phyloP scores from a whole-genome alignment of 2,797 vertebrate genomes.

The Sciurus carolinensis region DNA sequence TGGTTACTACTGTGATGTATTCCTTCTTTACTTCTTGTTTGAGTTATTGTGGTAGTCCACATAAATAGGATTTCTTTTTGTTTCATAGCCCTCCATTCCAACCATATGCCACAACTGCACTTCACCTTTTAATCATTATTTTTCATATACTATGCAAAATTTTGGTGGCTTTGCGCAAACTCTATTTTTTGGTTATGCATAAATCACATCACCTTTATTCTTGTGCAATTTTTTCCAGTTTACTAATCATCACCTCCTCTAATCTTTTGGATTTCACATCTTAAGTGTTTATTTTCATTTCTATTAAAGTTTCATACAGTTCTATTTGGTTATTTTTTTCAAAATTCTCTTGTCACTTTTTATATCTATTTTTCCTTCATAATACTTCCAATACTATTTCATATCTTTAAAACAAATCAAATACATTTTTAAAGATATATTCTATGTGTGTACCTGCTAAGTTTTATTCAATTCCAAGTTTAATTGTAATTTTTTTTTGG shows the following conservation, averaged over 20 bases:
- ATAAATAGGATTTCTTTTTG: not conserved
- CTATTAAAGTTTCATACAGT: not conserved
- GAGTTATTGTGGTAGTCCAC: not conserved
- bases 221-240: not conserved
- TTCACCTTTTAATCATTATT: not conserved
- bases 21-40: not conserved
- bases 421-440: not conserved
- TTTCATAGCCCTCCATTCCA: not conserved
- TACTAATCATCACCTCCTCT: not conserved
- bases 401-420: not conserved
- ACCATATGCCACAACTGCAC: not conserved
- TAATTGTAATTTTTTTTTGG: not conserved
- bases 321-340: not conserved
- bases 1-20: accelerated
- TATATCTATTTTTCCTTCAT: not conserved
- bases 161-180: not conserved
- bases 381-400: not conserved
- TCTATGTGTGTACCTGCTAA: not conserved
- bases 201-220: not conserved
- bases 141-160: not conserved
- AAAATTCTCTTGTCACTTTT: not conserved
- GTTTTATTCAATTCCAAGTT: not conserved
- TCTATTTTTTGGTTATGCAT: not conserved
- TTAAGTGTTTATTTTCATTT: not conserved
- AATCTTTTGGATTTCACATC: not conserved